Evolutionary conservation across 2,113 vertebrate genomes (phyloP), one percentile per base, ranked within the genome.

Genomic region (Pseudolaguvia tuberculata): DNA sequence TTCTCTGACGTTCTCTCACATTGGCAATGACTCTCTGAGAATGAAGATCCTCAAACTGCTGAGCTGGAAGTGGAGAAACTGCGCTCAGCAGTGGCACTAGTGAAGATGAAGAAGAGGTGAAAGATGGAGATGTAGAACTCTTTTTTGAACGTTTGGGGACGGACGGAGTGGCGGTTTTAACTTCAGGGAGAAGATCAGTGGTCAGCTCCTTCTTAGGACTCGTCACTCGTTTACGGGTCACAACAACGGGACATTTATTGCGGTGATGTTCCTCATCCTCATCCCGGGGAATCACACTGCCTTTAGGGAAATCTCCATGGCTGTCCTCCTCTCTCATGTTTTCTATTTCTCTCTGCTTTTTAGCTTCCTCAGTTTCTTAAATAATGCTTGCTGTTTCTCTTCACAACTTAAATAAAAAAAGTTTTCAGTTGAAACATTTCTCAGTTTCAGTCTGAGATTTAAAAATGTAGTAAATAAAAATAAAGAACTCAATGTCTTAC

Each of bases 1-100:
- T 96, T 39, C 94, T 86, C 82, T 96, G 94, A 5, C 94, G 89
- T 48, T 96, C 94, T 0, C 94, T 87, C 72, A 95, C 93, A 70
- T 96, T 95, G 84, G 94, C 94, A 0, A 96, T 94, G n/a, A 91
- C 92, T 0, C 94, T 86, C 77, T 95, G 94, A 2, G 91, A 86
- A 20, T 94, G 92, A 48, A 87, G 86, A 51, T 95, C 94, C 84
- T 96, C 94, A 52, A 86, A 83, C 25, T 84, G 73, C 79, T 68
- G 86, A 81, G 0, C 75, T 3, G 83, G 80, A 72, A 0, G 82
- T 51, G 3, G 88, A 13, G 89, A 89, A 10, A 87, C 81, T 0
- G 88, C 48, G 14, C 78, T 75, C 21, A 72, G 25, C 82, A 90
- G 0, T 77, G 80, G 20, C 70, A 83, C 0, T 77, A 82, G 17